Evolutionary conservation across 2,888 invertebrate species (phyloP).

Genomic region (Allygus modestus): DNA sequence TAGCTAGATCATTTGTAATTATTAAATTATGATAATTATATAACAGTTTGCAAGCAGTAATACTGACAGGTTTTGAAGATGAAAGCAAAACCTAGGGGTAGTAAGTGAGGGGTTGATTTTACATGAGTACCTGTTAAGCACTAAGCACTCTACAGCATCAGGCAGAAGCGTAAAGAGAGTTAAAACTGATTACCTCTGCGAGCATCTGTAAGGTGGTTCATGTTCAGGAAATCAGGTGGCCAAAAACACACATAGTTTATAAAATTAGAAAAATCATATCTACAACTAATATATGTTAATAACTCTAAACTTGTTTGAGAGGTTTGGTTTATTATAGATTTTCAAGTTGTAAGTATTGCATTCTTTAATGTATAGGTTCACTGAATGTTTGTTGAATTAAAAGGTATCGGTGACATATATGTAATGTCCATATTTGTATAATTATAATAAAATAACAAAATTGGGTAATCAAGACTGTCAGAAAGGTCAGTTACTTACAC

Average conservation of each 20-base stretch:
- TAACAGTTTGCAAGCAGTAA: neutral
- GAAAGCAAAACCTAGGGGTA: neutral
- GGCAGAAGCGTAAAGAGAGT: slow-evolving; percentile 7
- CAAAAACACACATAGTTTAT: slow-evolving; percentile 42
- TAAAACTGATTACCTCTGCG: slow-evolving; percentile 59
- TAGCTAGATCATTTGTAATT: too few species aligned
- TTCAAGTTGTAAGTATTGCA: too few species aligned
- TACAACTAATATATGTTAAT: neutral
- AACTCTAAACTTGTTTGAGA: too few species aligned
- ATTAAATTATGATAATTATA: neutral
- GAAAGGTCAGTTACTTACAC: too few species aligned
- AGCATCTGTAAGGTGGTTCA: slow-evolving; percentile 61
- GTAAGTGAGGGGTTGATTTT: neutral
- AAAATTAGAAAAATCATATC: slow-evolving; percentile 33
- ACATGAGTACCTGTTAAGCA: slow-evolving; percentile 17
- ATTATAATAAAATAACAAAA: too few species aligned
- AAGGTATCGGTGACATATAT: too few species aligned
- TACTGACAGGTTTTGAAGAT: neutral
- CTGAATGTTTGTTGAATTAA: too few species aligned
- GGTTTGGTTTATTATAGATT: too few species aligned
- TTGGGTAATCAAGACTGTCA: too few species aligned
- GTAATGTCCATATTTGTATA: too few species aligned
- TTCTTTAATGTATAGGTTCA: too few species aligned
- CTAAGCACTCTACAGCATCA: slow-evolving; percentile 28
- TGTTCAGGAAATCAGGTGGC: slow-evolving; percentile 50